These are phyloP conservation scores for Dryobotodes eremita DNA, from an alignment of 2,888 invertebrate species.

Conservation along the genomic window DNA sequence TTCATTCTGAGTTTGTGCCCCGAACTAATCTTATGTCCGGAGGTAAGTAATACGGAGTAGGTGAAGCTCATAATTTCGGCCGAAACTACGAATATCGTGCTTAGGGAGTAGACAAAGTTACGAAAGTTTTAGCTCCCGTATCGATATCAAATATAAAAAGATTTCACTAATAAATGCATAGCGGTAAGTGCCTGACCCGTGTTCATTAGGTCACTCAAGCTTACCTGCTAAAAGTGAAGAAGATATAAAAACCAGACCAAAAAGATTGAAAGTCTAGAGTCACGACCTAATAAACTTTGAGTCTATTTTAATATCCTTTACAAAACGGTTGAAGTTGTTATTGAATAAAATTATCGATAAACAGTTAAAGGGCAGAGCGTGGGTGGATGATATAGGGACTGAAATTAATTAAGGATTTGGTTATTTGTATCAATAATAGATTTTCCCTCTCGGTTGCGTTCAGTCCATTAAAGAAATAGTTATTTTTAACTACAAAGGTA, in stretches of 20 bases:
- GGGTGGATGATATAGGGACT: conserved; percentile 30
- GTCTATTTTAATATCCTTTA: conserved; percentile 31
- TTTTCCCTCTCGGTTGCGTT: conserved; percentile 1
- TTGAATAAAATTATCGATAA: conserved; percentile 12
- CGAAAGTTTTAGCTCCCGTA: neutral
- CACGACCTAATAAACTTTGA: neutral
- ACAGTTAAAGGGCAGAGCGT: conserved; percentile 46
- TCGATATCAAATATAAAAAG: neutral
- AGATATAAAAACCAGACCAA: neutral
- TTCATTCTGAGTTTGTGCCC: no score
- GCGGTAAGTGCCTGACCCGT: conserved; percentile 5
- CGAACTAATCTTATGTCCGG: no score
- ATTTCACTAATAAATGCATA: conserved; percentile 1
- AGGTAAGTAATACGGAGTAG: no score
- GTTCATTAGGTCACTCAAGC: conserved; percentile 33
- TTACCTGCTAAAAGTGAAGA: conserved; percentile 8
- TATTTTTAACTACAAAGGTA: conserved; percentile 55
- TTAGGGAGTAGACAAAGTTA: no score
- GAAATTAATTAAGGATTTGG: no score
- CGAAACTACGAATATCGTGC: no score
- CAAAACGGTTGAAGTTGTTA: neutral
- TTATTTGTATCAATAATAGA: no score
- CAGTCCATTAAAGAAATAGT: conserved; percentile 27
- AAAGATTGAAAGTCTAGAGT: neutral
- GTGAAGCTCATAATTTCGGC: no score